Conservation (phyloP, 1,140 invertebrate genomes). For the Zophobas morio region DNA sequence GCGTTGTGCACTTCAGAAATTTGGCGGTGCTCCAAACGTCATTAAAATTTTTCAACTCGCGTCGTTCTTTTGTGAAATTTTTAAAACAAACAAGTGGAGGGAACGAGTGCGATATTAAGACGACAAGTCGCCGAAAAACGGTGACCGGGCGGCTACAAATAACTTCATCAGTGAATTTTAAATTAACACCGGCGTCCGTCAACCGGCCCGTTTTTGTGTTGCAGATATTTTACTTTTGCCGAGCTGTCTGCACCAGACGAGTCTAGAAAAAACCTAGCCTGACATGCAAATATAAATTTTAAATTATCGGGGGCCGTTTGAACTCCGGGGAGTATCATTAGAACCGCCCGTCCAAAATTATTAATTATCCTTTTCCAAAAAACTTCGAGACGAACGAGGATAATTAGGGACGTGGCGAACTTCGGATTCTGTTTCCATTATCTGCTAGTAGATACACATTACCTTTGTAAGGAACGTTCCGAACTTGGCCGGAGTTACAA, state of each 20-base stretch:
- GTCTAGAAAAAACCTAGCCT: constrained; percentile 30
- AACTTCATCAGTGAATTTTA: constrained; percentile 44
- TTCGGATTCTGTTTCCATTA: constrained; percentile 31
- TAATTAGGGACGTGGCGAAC: constrained; percentile 1
- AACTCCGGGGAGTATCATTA: not conserved
- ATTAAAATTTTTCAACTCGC: constrained; percentile 48
- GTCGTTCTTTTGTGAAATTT: constrained; percentile 23
- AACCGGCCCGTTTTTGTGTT: constrained; percentile 31
- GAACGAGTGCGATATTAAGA: not conserved
- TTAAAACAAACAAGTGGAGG: constrained; percentile 8
- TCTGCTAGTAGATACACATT: constrained; percentile 38
- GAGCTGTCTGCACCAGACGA: constrained; percentile 44
- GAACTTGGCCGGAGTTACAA: constrained; percentile 39
- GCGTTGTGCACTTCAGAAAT: constrained; percentile 38
- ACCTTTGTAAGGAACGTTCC: constrained; percentile 37
- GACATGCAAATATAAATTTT: constrained; percentile 46
- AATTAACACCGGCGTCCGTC: constrained; percentile 45
- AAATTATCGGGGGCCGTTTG: constrained; percentile 33
- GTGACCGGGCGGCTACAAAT: constrained; percentile 17
- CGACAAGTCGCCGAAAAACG: constrained; percentile 12
- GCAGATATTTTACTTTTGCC: constrained; percentile 43
- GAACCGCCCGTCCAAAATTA: no score
- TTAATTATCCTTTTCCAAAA: not conserved
- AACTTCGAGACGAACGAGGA: not conserved
- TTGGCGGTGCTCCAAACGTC: constrained; percentile 39